These are phyloP conservation scores for Heteromurus nitidus DNA, from an alignment of 2,888 invertebrate genomes.

Conservation along the genomic window DNA sequence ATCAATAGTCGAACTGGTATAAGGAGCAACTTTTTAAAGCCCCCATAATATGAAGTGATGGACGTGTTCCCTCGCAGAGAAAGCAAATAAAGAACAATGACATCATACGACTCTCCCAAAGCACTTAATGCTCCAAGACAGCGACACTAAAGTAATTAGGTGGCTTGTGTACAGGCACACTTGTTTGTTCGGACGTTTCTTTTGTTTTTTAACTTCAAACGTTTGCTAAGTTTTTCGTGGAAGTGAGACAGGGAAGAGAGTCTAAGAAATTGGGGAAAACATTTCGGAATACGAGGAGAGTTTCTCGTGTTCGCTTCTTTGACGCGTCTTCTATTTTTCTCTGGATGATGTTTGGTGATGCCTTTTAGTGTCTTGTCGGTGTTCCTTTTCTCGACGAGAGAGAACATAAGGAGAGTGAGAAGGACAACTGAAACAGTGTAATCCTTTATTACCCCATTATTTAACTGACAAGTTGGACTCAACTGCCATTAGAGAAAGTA, in stretches of 20 bases:
- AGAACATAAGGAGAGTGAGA: neutral
- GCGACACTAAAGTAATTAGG: constrained; percentile 49
- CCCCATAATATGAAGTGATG: too few relatives aligned
- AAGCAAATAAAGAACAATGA: too few relatives aligned
- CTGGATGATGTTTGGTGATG: constrained; percentile 16
- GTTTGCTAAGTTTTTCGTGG: too few relatives aligned
- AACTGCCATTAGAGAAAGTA: constrained; percentile 2
- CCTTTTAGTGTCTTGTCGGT: constrained; percentile 7
- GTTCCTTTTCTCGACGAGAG: too few relatives aligned
- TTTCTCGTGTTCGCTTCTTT: constrained; percentile 1
- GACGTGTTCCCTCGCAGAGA: too few relatives aligned
- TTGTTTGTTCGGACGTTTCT: too few relatives aligned
- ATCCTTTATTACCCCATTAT: constrained; percentile 29
- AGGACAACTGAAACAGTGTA: constrained; percentile 12
- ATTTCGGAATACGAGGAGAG: neutral
- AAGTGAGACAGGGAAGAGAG: constrained; percentile 9
- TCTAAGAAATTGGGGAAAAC: neutral
- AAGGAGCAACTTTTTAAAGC: too few relatives aligned
- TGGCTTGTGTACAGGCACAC: constrained; percentile 3
- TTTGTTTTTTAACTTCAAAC: too few relatives aligned
- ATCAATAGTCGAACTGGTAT: too few relatives aligned
- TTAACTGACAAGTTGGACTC: constrained; percentile 30
- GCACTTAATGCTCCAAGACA: constrained; percentile 49
- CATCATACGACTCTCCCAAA: constrained; percentile 28
- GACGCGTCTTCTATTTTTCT: neutral